phyloP scores from a whole-genome alignment of 2,888 invertebrate genomes.

The Smittia aterrima region DNA sequence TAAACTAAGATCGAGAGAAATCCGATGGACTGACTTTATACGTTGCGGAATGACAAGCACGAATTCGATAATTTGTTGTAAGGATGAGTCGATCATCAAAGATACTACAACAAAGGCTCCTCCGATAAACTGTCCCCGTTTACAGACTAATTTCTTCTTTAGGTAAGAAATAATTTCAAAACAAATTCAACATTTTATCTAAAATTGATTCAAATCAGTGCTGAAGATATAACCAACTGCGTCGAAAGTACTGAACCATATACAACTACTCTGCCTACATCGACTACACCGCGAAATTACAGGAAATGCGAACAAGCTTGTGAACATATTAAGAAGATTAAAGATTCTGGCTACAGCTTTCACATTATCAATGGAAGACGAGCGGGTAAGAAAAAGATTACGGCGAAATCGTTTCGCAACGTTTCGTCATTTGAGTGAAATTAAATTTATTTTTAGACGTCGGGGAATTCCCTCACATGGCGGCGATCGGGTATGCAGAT shows the following conservation, averaged over 20 bases:
- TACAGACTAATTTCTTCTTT: too few relatives aligned
- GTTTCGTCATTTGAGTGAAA: too few relatives aligned
- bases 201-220: neutral
- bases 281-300: too few relatives aligned
- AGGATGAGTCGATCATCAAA: slow-evolving; percentile 6
- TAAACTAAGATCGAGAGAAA: slow-evolving; percentile 44
- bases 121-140: too few relatives aligned
- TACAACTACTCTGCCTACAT: neutral
- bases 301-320: slow-evolving; percentile 31
- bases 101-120: too few relatives aligned
- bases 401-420: too few relatives aligned
- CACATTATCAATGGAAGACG: slow-evolving; percentile 2
- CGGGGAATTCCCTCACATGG: slow-evolving; percentile 35
- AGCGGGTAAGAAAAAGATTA: neutral
- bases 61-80: slow-evolving; percentile 24
- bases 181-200: too few relatives aligned
- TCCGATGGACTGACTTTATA: slow-evolving; percentile 45
- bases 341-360: neutral
- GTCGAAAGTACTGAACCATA: too few relatives aligned
- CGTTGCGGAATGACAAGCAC: slow-evolving; percentile 44
- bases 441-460: neutral
- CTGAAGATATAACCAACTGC: neutral
- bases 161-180: too few relatives aligned
- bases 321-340: slow-evolving; percentile 6
- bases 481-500: slow-evolving; percentile 5